Conservation (phyloP, 2,797 vertebrate species). For the Limosa lapponica region DNA sequence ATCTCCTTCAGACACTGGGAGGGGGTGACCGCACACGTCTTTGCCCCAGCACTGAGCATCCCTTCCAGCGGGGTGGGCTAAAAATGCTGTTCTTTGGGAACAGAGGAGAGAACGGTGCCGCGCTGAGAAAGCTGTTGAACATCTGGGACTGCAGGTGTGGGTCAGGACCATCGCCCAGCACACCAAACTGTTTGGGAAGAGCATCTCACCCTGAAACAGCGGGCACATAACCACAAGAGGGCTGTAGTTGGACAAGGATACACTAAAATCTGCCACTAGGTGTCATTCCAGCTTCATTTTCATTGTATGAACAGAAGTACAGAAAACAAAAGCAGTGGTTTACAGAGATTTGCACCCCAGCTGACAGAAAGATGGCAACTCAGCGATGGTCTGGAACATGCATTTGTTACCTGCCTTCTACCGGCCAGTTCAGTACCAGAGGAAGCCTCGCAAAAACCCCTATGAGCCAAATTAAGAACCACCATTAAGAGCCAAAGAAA, state of each 20-base stretch:
- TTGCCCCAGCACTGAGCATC: neutral
- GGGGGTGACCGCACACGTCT: fast-evolving
- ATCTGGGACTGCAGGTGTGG: neutral
- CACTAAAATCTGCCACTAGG: conserved; percentile 17
- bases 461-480: neutral
- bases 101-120: neutral
- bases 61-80: neutral
- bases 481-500: neutral
- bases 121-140: neutral
- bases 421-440: neutral
- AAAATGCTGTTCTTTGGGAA: neutral
- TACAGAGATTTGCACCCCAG: neutral
- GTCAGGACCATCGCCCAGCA: neutral
- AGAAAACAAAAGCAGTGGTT: neutral
- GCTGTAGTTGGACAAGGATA: neutral
- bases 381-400: neutral
- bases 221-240: fast-evolving
- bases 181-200: neutral
- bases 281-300: conserved; percentile 15
- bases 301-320: fast-evolving
- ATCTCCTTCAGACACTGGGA: neutral
- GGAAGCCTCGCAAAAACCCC: neutral
- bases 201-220: neutral
- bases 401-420: neutral
- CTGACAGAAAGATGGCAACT: fast-evolving